These are phyloP conservation scores for Acleris literana DNA, from an alignment of 2,888 invertebrate species.

Conservation along the genomic window DNA sequence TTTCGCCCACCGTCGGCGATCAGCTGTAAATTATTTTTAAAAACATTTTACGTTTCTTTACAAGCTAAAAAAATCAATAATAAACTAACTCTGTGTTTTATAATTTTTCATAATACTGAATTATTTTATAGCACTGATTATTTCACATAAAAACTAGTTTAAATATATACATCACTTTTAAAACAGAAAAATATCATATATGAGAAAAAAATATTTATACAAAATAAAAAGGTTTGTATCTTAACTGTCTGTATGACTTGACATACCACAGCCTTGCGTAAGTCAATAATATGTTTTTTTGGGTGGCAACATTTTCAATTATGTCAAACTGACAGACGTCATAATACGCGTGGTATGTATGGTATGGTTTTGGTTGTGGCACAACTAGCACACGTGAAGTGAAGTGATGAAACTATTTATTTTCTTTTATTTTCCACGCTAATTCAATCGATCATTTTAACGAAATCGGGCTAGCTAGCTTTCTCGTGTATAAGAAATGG, in stretches of 20 bases:
- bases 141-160: too few relatives aligned
- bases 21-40: conserved; percentile 79
- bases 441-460: too few relatives aligned
- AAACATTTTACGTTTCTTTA: conserved; percentile 58
- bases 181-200: too few relatives aligned
- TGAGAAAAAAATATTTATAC: too few relatives aligned
- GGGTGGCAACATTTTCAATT: conserved; percentile 2
- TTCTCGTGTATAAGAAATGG: conserved; percentile 49
- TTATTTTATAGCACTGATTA: too few relatives aligned
- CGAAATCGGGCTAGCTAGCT: not conserved
- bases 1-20: conserved; percentile 56
- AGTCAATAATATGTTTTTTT: too few relatives aligned
- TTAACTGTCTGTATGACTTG: too few relatives aligned
- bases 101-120: not conserved
- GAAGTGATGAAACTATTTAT: conserved; percentile 3
- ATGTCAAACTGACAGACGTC: not conserved
- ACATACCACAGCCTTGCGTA: too few relatives aligned
- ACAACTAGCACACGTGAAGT: conserved; percentile 33
- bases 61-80: conserved; percentile 33
- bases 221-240: too few relatives aligned
- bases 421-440: not conserved
- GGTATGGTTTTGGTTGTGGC: not conserved
- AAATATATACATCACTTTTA: too few relatives aligned
- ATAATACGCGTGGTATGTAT: conserved; percentile 9
- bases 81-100: not conserved